phyloP scores from a whole-genome alignment of 2,797 vertebrate genomes.

The Thunnus albacares region DNA sequence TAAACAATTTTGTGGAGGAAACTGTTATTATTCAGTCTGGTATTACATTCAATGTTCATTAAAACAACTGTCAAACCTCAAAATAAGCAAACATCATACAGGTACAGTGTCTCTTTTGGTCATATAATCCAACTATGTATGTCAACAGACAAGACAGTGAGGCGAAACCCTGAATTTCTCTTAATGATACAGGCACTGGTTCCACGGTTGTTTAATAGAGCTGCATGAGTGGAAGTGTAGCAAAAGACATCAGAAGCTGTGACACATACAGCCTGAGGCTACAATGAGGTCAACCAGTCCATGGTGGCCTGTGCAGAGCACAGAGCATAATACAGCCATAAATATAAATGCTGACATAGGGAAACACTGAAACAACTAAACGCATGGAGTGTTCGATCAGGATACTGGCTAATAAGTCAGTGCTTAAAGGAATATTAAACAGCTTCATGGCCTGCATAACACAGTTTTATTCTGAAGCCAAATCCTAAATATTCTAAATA shows the following conservation, averaged over 20 bases:
- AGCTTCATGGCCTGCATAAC: not conserved
- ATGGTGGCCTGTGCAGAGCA: constrained; percentile 33
- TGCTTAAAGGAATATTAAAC: constrained; percentile 6
- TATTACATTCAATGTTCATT: not conserved
- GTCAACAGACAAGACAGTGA: constrained; percentile 15
- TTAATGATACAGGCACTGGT: constrained; percentile 37
- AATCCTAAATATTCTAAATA: not conserved
- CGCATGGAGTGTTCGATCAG: constrained; percentile 18
- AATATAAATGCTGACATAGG: constrained; percentile 63
- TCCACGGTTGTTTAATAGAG: constrained; percentile 39
- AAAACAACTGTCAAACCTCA: not conserved
- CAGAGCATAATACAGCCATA: constrained; percentile 37
- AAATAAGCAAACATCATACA: not conserved
- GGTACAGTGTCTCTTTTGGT: not conserved
- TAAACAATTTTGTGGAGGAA: not conserved
- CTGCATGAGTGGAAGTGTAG: constrained; percentile 52
- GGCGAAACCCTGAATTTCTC: constrained; percentile 14
- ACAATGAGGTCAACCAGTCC: constrained; percentile 61
- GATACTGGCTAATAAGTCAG: constrained; percentile 17
- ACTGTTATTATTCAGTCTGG: not conserved
- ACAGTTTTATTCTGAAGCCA: not conserved
- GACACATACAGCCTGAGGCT: constrained; percentile 65
- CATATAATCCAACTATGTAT: not conserved
- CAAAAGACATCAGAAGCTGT: constrained; percentile 66
- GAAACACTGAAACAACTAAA: constrained; percentile 24